Evolutionary conservation across 2,113 vertebrate species (phyloP).

Genomic region (Equus przewalskii): DNA sequence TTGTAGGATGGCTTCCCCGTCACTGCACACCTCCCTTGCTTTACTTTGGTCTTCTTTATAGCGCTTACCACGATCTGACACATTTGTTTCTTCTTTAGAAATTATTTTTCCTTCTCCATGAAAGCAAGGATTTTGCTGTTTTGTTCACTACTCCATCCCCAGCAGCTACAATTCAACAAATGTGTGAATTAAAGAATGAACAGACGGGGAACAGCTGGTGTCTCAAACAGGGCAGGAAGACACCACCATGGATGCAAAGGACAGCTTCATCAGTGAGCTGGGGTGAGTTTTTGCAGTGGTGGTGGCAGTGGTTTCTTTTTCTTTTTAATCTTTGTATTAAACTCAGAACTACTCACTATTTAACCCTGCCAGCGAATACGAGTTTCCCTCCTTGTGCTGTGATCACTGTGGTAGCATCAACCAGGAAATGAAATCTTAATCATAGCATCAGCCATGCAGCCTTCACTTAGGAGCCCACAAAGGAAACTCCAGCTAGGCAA

Average conservation of each 20-base stretch:
- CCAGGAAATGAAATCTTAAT: conserved; percentile 80
- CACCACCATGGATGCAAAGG: not conserved
- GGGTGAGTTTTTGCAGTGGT: not conserved
- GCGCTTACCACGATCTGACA: not conserved
- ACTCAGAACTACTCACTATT: conserved; percentile 40
- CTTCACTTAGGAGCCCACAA: conserved; percentile 73
- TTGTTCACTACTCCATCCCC: not conserved
- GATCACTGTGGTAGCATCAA: conserved; percentile 60
- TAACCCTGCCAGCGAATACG: conserved; percentile 56
- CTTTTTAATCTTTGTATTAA: conserved; percentile 62
- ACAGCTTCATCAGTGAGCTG: not conserved
- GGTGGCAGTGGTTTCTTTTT: conserved; percentile 16
- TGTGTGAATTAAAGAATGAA: not conserved
- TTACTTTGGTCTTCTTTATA: not conserved
- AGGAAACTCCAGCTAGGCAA: conserved; percentile 54
- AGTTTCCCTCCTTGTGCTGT: conserved; percentile 47
- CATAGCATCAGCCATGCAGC: conserved; percentile 64
- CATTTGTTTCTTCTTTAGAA: not conserved
- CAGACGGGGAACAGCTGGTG: not conserved
- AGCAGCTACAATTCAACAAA: not conserved
- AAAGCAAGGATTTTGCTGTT: not conserved
- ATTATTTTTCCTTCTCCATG: not conserved
- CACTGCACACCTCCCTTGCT: not conserved
- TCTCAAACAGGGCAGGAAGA: not conserved
- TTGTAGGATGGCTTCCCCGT: not conserved